Conservation (phyloP, 2,888 invertebrate species). For the Plemyria rubiginata region DNA sequence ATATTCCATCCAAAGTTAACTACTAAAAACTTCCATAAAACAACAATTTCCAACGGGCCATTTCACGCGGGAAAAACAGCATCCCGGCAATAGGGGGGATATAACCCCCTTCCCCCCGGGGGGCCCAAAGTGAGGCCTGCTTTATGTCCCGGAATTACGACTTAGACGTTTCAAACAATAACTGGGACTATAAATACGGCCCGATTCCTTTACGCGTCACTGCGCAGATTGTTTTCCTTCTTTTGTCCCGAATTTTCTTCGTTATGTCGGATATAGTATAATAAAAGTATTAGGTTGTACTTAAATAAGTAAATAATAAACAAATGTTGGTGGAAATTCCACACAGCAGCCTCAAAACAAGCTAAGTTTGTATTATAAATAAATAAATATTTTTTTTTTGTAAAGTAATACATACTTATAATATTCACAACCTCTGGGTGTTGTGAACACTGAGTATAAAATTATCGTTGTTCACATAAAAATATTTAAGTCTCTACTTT, state of each 20-base stretch:
- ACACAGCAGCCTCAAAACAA: too few species aligned
- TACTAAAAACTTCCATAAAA: slow-evolving; percentile 85
- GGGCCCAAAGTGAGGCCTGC: slow-evolving; percentile 77
- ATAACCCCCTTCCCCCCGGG: slow-evolving; percentile 21
- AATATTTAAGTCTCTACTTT: too few species aligned
- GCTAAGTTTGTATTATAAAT: too few species aligned
- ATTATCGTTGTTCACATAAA: too few species aligned
- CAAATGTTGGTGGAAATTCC: too few species aligned
- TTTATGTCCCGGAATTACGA: slow-evolving; percentile 84
- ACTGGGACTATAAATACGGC: slow-evolving; percentile 81
- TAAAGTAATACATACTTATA: too few species aligned
- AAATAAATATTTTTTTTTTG: too few species aligned
- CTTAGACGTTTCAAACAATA: slow-evolving; percentile 86
- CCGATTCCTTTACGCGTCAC: slow-evolving; percentile 84
- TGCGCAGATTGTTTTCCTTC: slow-evolving; percentile 74
- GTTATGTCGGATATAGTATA: not conserved
- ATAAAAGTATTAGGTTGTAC: too few species aligned
- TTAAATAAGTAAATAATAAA: too few species aligned
- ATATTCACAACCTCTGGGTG: too few species aligned
- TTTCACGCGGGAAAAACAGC: slow-evolving; percentile 83
- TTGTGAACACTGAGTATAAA: too few species aligned
- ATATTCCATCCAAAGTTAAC: slow-evolving; percentile 81
- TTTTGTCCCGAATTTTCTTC: slow-evolving; percentile 48
- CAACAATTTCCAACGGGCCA: slow-evolving; percentile 85
- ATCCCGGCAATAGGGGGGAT: slow-evolving; percentile 52